These are phyloP conservation scores for Zonitis immaculata DNA, from an alignment of 2,888 invertebrate genomes.

Conservation along the genomic window DNA sequence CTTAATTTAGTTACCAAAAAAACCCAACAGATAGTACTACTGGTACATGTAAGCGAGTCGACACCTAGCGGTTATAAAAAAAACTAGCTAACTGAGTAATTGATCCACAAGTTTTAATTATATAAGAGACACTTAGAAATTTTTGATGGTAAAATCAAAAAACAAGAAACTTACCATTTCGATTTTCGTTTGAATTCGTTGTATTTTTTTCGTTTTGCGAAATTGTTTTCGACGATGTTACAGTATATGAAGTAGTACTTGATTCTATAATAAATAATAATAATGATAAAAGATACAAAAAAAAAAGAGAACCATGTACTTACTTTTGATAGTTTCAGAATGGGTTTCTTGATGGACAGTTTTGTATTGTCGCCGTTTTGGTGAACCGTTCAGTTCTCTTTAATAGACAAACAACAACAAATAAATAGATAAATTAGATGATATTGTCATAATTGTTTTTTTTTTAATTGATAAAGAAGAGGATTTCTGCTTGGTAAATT, in stretches of 20 bases:
- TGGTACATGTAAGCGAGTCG: too few relatives aligned
- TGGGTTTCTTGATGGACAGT: constrained; percentile 49
- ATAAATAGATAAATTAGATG: constrained; percentile 6
- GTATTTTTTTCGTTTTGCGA: constrained; percentile 16
- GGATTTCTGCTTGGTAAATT: constrained; percentile 37
- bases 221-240: constrained; percentile 20
- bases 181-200: constrained; percentile 19
- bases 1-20: too few relatives aligned
- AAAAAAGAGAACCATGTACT: constrained; percentile 26
- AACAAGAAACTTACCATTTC: constrained; percentile 22
- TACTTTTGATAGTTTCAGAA: constrained; percentile 51
- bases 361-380: constrained; percentile 50
- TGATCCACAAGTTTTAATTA: too few relatives aligned
- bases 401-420: constrained; percentile 2
- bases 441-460: constrained; percentile 24
- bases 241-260: constrained; percentile 29
- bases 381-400: constrained; percentile 40
- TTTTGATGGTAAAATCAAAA: too few relatives aligned
- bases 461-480: constrained; percentile 9
- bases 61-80: too few relatives aligned
- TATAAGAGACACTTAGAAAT: too few relatives aligned
- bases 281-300: too few relatives aligned
- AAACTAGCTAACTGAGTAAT: too few relatives aligned
- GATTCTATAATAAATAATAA: constrained; percentile 26
- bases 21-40: too few relatives aligned